Conservation (phyloP, 2,113 vertebrate genomes). For the Caretta caretta region DNA sequence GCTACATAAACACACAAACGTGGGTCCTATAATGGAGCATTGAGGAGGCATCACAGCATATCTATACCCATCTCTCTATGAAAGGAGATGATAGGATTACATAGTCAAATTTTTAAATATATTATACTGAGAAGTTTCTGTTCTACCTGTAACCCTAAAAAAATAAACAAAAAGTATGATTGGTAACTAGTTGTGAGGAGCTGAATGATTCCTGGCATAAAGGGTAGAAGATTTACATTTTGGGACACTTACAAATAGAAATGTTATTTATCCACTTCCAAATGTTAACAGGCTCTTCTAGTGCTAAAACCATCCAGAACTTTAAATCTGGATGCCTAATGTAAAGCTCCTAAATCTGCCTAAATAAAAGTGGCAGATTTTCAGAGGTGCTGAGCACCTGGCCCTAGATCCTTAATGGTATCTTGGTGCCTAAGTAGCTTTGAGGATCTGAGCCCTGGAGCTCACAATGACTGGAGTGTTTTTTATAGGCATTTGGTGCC, state of each 20-base stretch:
- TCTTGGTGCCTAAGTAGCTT: neutral
- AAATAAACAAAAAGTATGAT: neutral
- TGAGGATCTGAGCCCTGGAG: neutral
- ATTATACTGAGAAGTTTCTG: neutral
- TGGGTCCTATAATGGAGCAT: neutral
- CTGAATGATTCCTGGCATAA: neutral
- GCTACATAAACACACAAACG: neutral
- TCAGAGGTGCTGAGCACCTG: too few species aligned
- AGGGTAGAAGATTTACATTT: neutral
- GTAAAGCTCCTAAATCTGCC: neutral
- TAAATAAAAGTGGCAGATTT: too few species aligned
- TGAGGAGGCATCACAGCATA: neutral
- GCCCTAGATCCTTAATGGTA: neutral
- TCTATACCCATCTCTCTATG: too few species aligned
- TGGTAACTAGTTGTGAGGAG: neutral
- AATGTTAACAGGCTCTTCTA: neutral
- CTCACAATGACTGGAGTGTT: too few species aligned
- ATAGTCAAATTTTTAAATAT: neutral
- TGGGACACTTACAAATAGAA: neutral
- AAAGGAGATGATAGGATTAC: neutral
- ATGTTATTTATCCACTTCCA: neutral
- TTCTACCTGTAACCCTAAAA: neutral
- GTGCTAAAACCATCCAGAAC: neutral
- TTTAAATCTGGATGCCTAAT: neutral
- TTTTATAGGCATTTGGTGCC: neutral